These are phyloP conservation scores for Pteruthius melanotis DNA, from an alignment of 2,113 vertebrate genomes.

Conservation along the genomic window DNA sequence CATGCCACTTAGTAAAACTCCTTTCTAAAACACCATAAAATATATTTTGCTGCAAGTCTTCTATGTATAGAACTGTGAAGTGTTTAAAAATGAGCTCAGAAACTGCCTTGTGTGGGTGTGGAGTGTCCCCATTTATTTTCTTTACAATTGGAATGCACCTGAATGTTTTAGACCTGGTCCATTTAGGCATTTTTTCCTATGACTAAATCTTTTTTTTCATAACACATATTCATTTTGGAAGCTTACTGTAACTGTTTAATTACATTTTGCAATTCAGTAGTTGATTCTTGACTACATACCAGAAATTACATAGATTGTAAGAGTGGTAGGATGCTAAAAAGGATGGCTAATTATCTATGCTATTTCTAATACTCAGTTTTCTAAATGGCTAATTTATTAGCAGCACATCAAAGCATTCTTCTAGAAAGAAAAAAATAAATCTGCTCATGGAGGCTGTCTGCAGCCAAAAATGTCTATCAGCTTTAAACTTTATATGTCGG, in stretches of 20 bases:
- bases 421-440: neutral
- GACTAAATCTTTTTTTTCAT: neutral
- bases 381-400: conserved; percentile 5
- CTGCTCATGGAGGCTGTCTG: neutral
- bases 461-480: neutral
- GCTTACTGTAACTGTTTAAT: neutral
- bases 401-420: neutral
- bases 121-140: neutral
- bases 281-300: neutral
- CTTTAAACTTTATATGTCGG: neutral
- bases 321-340: neutral
- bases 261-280: neutral
- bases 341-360: neutral
- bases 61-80: neutral
- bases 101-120: neutral
- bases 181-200: neutral
- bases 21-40: neutral
- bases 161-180: neutral
- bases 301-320: neutral
- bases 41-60: neutral
- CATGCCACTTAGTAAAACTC: neutral
- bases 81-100: neutral
- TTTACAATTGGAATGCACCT: neutral
- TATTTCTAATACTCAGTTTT: conserved; percentile 1
- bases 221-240: neutral